These are phyloP conservation scores for Microtus oregoni DNA, from an alignment of 2,113 vertebrate species.

Conservation along the genomic window DNA sequence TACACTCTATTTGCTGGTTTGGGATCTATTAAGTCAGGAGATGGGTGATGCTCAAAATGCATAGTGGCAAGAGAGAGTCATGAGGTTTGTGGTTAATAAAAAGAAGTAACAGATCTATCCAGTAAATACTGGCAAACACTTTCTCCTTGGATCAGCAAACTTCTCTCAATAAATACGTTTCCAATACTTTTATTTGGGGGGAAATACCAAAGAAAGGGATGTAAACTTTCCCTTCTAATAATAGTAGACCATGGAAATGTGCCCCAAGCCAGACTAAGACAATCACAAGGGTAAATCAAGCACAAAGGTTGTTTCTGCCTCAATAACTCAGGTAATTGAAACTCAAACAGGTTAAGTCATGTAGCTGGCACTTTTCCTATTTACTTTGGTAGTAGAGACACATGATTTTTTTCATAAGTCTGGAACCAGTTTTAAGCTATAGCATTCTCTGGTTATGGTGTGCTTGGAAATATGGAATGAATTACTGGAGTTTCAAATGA, in stretches of 20 bases:
- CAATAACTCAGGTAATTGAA: conserved; percentile 62
- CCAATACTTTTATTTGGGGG: conserved; percentile 21
- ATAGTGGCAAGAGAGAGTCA: neutral
- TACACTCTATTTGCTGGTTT: neutral
- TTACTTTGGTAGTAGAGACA: conserved; percentile 49
- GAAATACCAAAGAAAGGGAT: conserved; percentile 12
- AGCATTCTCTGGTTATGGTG: conserved; percentile 2
- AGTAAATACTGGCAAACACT: neutral
- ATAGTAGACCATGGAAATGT: conserved; percentile 8
- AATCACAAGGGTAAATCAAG: conserved; percentile 53
- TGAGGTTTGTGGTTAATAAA: neutral
- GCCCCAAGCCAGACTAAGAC: conserved; percentile 3
- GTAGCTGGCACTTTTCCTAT: conserved; percentile 9
- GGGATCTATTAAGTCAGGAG: neutral
- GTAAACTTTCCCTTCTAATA: conserved; percentile 57
- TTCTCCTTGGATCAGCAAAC: neutral
- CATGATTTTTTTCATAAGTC: conserved; percentile 31
- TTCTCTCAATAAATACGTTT: neutral
- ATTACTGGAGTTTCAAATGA: conserved; percentile 57
- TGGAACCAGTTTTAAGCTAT: conserved; percentile 57
- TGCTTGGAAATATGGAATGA: conserved; percentile 53
- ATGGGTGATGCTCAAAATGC: neutral
- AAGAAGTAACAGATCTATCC: neutral
- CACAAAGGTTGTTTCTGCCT: conserved; percentile 68
- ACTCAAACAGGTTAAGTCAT: conserved; percentile 17